Percentiles rank a stretch among this genome's conserved stretches.
phyloP scores from a whole-genome alignment of 2,888 invertebrate genomes.

The Eupeodes latifasciatus region DNA sequence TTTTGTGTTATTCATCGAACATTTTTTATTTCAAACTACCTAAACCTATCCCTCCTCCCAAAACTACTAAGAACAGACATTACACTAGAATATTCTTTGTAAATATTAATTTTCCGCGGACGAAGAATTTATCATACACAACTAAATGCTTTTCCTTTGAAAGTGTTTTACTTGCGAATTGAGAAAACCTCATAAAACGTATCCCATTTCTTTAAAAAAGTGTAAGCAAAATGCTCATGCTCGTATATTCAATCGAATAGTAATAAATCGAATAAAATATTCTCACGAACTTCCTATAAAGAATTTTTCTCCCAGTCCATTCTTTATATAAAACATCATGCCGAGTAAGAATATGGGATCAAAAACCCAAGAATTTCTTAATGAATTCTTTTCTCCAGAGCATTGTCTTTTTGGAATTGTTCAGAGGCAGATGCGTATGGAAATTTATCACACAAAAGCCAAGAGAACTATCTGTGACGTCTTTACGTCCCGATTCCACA shows the following conservation, averaged over 20 bases:
- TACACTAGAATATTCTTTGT: slow-evolving; percentile 7
- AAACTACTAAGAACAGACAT: slow-evolving; percentile 19
- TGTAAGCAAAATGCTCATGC: slow-evolving; percentile 21
- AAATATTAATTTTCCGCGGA: slow-evolving; percentile 61
- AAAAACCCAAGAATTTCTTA: slow-evolving; percentile 66
- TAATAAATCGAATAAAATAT: slow-evolving; percentile 71
- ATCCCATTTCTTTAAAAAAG: background rate
- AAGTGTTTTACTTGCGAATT: slow-evolving; percentile 6
- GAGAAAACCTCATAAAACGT: slow-evolving; percentile 8
- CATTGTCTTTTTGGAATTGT: slow-evolving; percentile 68
- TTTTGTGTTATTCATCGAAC: background rate
- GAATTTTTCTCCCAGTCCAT: slow-evolving; percentile 41
- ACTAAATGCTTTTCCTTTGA: slow-evolving; percentile 23
- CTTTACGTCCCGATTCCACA: slow-evolving; percentile 34
- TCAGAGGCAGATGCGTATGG: slow-evolving; percentile 62
- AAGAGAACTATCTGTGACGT: slow-evolving; percentile 37
- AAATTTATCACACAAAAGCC: slow-evolving; percentile 52
- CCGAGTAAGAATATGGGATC: slow-evolving; percentile 16
- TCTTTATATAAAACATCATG: background rate
- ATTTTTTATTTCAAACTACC: slow-evolving; percentile 20
- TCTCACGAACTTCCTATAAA: slow-evolving; percentile 62
- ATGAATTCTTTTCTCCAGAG: slow-evolving; percentile 66
- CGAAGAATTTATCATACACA: slow-evolving; percentile 3
- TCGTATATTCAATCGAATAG: slow-evolving; percentile 62
- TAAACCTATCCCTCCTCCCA: background rate